Evolutionary conservation across 2,113 vertebrate species (phyloP), one percentile per base, ranked within the genome.

Genomic region (Mus spicilegus): DNA sequence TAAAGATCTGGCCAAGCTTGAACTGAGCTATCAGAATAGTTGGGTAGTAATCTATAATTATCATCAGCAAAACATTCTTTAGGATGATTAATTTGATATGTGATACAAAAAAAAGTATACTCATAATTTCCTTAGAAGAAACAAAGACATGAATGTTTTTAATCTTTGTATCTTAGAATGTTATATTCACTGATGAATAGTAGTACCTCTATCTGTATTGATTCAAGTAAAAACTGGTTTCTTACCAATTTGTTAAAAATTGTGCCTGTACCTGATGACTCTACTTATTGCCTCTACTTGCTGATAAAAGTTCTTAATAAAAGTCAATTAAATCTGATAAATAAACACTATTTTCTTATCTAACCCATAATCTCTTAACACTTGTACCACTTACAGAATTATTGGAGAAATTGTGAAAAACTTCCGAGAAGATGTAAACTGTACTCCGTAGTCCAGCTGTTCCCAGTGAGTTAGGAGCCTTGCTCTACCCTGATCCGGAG

Each of bases 321-420:
- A 94, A 73, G 82, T 92, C 85, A 93, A 89, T 84, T 77, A n/a
- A 85, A 30, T 87, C n/a, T 87, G 72, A 89, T 67, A 22, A 70
- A 78, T 65, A 17, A 70, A 80, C 26, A 61, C 39, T 11, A 94
- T 93, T 54, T 51, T 92, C 28, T 77, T 69, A 93, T 42, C 51
- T 51, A 92, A 87, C 2, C 70, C 49, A 33, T 95, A 63, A 82
- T 54, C 58, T 3, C 39, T 95, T 90, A 94, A 95, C 88, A 75
- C 89, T 82, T 90, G n/a, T 42, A 56, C 22, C 56, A 99, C 99
- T 96, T 99, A 99, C 99, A 99, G 98, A 98, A 99, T 99, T 98
- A 99, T 99, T 95, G 99, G 99, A 80, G 99, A 99, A 96, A 99
- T 99, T 95, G 99, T 99, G 98, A 99, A 99, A 99, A 99, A 99